phyloP scores from a whole-genome alignment of 2,888 invertebrate genomes.

The Nymphalis c-album region DNA sequence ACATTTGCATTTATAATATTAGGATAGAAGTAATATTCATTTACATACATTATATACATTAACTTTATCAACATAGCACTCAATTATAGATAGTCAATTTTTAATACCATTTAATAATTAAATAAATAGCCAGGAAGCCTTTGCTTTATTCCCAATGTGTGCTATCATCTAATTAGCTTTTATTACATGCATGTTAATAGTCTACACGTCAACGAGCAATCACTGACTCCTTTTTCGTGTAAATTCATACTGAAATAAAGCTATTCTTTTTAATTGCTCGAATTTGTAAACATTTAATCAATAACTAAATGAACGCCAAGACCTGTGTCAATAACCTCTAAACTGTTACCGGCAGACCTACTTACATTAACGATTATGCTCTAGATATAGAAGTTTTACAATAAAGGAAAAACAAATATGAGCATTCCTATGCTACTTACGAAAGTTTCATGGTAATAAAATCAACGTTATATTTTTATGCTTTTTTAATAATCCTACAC shows the following conservation, averaged over 20 bases:
- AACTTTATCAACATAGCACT: too few relatives aligned
- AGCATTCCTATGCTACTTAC: neutral
- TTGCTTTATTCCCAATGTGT: too few relatives aligned
- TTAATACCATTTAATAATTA: too few relatives aligned
- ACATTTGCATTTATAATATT: too few relatives aligned
- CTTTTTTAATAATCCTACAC: too few relatives aligned
- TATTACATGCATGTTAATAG: too few relatives aligned
- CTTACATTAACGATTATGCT: conserved; percentile 24
- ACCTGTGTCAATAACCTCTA: conserved; percentile 30
- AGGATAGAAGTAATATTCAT: too few relatives aligned
- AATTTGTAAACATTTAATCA: conserved; percentile 28
- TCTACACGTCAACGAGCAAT: too few relatives aligned
- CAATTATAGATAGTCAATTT: too few relatives aligned
- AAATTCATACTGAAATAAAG: neutral
- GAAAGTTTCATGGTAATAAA: neutral
- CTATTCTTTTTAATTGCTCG: conserved; percentile 8
- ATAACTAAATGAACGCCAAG: conserved; percentile 23
- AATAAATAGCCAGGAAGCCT: too few relatives aligned
- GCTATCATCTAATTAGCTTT: too few relatives aligned
- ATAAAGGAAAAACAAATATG: conserved; percentile 1
- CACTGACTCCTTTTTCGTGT: neutral
- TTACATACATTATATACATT: too few relatives aligned
- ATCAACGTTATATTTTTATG: neutral
- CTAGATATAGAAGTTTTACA: conserved; percentile 21
- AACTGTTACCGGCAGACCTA: conserved; percentile 33